Evolutionary conservation across 2,888 invertebrate species (phyloP), one percentile per base, ranked within the genome.

Genomic region (Ptychoptera albimana): DNA sequence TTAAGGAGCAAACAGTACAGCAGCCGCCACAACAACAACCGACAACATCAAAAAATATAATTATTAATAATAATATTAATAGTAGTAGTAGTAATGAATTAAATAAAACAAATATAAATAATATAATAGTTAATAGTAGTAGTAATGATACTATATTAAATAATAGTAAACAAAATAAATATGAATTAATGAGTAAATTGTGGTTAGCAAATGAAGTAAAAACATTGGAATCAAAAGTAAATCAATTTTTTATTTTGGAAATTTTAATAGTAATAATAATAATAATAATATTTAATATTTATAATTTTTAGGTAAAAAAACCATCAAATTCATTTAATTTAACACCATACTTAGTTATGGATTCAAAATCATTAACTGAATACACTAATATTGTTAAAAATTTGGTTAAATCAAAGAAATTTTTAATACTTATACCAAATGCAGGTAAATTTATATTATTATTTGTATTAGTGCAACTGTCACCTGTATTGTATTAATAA

Each of bases 181-280:
- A 61, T 39, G 64, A 65, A 48, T 56, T 87, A 43, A 84, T 93
- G 77, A 92, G 92, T 2, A 83, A 83, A 53, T 69, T 93, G 46
- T 89, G 93, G 85, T 68, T 94, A 44, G 79, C 80, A 53, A 84
- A 88, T 7, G 91, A 88, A 61, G 91, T 93, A 13, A 77, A 80
- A 38, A 84, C 87, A 49, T 64, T 93, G 50, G 92, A 93, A 64
- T 81, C 72, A 50, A 74, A 78, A 53, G 75, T 81, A 29, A 29
- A 29, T 30, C 30, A 30, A 14, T 32, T 32, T 13, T 15, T 29
- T 40, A 31, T 6, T 1, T 13, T 15, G 16, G n/a, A n/a, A n/a
- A n/a, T 39, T 16, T 35, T 35, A 35, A 23, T 36, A 35, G 10
- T 39, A 12, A 36, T 11, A 8, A 31, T 6, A 6, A 4, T 16